Conservation (phyloP, 2,113 vertebrate genomes). For the Urocynchramus pylzowi region DNA sequence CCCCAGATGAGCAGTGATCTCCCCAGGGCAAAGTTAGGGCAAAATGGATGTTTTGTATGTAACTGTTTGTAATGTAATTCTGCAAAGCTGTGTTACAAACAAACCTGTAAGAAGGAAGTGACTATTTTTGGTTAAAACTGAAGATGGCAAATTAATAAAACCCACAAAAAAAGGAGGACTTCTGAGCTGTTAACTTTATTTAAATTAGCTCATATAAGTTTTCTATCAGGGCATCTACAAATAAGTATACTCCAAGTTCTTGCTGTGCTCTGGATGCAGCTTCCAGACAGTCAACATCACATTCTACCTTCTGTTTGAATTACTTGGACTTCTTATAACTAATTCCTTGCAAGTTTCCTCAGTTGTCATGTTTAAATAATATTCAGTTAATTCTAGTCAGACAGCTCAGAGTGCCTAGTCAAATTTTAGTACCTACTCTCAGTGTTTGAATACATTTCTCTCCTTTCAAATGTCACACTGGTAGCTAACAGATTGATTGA, state of each 20-base stretch:
- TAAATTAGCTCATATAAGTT: neutral
- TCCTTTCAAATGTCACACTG: neutral
- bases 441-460: neutral
- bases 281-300: neutral
- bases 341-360: neutral
- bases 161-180: neutral
- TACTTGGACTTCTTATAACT: neutral
- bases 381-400: neutral
- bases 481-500: neutral
- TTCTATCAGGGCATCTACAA: neutral
- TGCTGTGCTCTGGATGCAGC: neutral
- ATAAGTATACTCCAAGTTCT: neutral
- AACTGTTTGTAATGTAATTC: too few species aligned
- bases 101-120: neutral
- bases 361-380: neutral
- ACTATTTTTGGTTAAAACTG: neutral
- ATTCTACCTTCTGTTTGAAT: neutral
- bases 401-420: neutral
- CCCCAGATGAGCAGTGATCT: neutral
- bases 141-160: neutral
- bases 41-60: too few species aligned
- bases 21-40: neutral
- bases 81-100: neutral
- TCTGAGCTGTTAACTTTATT: neutral
- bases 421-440: neutral